Evolutionary conservation across 2,888 invertebrate species (phyloP).

Genomic region (Prosapia bicincta): DNA sequence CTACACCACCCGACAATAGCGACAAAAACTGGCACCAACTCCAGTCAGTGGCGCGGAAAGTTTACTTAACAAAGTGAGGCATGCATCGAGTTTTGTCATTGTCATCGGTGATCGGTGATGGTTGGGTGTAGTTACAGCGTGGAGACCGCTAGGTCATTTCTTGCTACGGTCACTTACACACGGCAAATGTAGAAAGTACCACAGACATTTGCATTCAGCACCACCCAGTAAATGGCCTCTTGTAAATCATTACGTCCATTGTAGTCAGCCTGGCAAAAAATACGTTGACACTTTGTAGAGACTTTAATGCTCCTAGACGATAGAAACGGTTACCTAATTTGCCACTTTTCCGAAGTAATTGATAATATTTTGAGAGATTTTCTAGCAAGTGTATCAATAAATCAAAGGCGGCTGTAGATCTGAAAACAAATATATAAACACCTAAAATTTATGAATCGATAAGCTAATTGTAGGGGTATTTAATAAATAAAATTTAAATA

Average conservation of each 20-base stretch:
- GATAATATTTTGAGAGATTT: too few species aligned
- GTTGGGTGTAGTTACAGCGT: conserved; percentile 16
- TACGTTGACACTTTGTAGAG: background rate
- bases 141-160: conserved; percentile 27
- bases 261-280: background rate
- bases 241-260: background rate
- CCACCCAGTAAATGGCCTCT: background rate
- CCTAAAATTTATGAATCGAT: too few species aligned
- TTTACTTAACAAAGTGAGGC: conserved; percentile 31
- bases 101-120: conserved; percentile 9
- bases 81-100: conserved; percentile 30
- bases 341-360: too few species aligned
- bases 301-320: background rate
- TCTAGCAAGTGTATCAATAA: too few species aligned
- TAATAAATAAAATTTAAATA: too few species aligned
- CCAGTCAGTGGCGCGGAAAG: conserved; percentile 29
- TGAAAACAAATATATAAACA: too few species aligned
- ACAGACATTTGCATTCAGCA: background rate
- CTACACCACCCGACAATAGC: conserved; percentile 30
- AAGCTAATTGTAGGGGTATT: too few species aligned
- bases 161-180: conserved; percentile 21
- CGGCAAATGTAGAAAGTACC: background rate
- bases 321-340: background rate
- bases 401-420: too few species aligned
- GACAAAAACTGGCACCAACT: conserved; percentile 27